Evolutionary conservation across 2,888 invertebrate species (phyloP), one percentile per base, ranked within the genome.

Genomic region (Cremastinae sp.): DNA sequence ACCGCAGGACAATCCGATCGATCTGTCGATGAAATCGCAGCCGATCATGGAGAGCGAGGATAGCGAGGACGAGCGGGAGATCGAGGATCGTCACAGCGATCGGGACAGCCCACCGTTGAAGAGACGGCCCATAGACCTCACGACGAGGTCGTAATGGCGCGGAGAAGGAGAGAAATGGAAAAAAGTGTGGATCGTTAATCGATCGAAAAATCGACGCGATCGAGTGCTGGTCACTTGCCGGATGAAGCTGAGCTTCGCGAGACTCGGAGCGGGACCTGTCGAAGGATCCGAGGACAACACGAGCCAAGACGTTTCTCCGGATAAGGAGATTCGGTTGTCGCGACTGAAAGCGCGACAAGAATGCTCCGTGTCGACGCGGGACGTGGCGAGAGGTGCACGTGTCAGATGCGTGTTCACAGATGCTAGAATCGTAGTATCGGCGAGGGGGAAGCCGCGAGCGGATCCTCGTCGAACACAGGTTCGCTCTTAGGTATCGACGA

Each of bases 1-100:
- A 0, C 88, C 91, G 0, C 95, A 95, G 86, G 95, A 95, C 80
- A 93, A 94, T 85, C 96, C 96, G 0, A 96, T 96, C 88, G 96
- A 96, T 86, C 90, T 96, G 78, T 95, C 95, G 41, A 94, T 95
- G 90, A 95, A 94, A 84, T 92, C 93, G 0, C 89, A 90, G 8
- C 84, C n/a, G 83, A 47, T 10, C 14, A 49, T 71, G 8, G 43
- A 62, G 85, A 12, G 88, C 85, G 81, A 83, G 82, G 62, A 59
- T 84, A 8, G 88, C 85, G 80, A 83, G 81, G 61, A 84, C 82
- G 45, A 83, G 37, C 91, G 89, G 9, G 83, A 84, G 7, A 90
- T 86, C 43, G 91, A 91, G 39, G 85, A 85, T 16, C 84, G 80
- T 35, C 79, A 68, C 20, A 91, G 86, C 22, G 91, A 90, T 18